Conservation (phyloP, 2,113 vertebrate genomes). For the Lamprotornis superbus region DNA sequence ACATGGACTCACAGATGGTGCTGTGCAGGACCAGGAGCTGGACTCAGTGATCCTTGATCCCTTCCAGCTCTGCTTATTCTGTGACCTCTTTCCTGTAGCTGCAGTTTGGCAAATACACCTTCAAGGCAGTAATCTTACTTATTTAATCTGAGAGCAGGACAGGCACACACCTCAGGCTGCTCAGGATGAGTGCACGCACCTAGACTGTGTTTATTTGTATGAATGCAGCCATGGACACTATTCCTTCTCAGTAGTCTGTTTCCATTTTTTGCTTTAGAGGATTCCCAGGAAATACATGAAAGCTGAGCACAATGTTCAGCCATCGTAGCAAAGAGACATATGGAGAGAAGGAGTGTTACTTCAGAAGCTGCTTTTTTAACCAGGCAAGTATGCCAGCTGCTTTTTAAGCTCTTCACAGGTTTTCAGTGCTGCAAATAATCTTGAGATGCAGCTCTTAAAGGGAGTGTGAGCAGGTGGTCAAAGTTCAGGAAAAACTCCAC, state of each 20-base stretch:
- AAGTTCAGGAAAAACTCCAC: not conserved
- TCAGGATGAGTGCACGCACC: not conserved
- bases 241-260: not conserved
- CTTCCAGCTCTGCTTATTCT: not conserved
- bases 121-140: not conserved
- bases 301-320: not conserved
- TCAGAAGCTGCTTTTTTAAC: not conserved
- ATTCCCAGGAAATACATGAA: constrained; percentile 20
- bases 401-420: constrained; percentile 4
- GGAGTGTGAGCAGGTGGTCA: not conserved
- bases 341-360: constrained; percentile 24
- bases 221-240: not conserved
- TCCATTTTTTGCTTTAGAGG: constrained; percentile 24
- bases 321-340: not conserved
- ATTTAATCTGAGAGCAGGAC: not conserved
- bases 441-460: not conserved
- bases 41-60: not conserved
- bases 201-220: not conserved
- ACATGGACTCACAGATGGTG: no score
- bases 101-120: not conserved
- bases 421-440: not conserved
- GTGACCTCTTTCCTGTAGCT: not conserved
- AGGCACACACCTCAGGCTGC: not conserved
- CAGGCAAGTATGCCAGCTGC: constrained; percentile 7
- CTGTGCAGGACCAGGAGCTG: not conserved